Conservation (phyloP, 2,888 invertebrate genomes). For the Parnassius glacialis region DNA sequence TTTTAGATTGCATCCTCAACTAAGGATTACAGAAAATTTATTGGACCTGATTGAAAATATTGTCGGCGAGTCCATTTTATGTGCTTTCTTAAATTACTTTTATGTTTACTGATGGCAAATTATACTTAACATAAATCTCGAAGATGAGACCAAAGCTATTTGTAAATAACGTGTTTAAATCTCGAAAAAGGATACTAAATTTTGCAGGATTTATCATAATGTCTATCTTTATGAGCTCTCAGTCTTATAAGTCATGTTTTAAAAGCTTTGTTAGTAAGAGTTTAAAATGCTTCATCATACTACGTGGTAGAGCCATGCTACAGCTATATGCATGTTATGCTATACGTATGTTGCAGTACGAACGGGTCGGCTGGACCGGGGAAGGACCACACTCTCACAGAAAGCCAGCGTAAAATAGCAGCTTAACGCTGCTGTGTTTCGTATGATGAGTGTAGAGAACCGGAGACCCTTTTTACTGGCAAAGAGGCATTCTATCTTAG, state of each 20-base stretch:
- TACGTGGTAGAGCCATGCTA: too few relatives aligned
- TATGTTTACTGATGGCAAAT: constrained; percentile 49
- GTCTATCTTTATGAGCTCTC: constrained; percentile 14
- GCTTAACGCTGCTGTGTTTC: too few relatives aligned
- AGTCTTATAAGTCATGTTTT: not conserved
- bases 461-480: too few relatives aligned
- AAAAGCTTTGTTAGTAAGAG: not conserved
- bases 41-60: constrained; percentile 65
- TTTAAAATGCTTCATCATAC: not conserved
- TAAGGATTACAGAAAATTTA: constrained; percentile 57
- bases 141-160: constrained; percentile 27
- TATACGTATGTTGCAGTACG: too few relatives aligned
- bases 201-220: constrained; percentile 16
- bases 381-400: too few relatives aligned
- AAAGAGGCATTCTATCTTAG: too few relatives aligned
- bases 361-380: too few relatives aligned
- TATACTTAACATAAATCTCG: constrained; percentile 47
- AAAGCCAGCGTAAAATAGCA: too few relatives aligned
- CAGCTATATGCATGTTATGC: too few relatives aligned
- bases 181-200: constrained; percentile 16
- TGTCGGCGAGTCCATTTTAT: constrained; percentile 58
- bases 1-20: constrained; percentile 33
- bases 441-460: too few relatives aligned
- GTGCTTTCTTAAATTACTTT: constrained; percentile 54
- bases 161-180: constrained; percentile 17